Evolutionary conservation across 1,140 invertebrate species (phyloP), one percentile per base, ranked within the genome.

Genomic region (Drosophila takahashii): DNA sequence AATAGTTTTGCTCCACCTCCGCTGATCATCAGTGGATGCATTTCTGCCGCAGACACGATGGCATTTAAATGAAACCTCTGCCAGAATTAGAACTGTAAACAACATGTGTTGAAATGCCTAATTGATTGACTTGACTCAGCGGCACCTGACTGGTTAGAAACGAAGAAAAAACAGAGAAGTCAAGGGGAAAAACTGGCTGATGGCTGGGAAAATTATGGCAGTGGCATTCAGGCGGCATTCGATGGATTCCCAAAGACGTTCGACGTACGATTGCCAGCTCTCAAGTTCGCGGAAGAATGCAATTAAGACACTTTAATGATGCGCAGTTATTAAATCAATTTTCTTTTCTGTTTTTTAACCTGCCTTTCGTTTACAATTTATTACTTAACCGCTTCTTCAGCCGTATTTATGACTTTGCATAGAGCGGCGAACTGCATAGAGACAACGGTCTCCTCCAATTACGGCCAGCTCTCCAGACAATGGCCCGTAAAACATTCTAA

Each of bases 71-170:
- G 83, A 76, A 87, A 72, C 56, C 56, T 66, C 76, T 62, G 60
- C 62, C 67, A 73, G 79, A 89, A 89, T 89, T 84, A 89, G 84
- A 89, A 89, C 84, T 84, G 84, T 89, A 89, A 89, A 89, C 84
- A 89, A 84, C 84, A 89, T 89, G 84, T 89, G 84, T 84, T 89
- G 79, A 89, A 89, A 84, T 89, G 80, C 61, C 79, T 89, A 89
- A 89, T 89, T 89, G 84, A 89, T 89, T 84, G 85, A 89, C 84
- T 87, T 84, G 83, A 65, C 58, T 72, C 58, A 61, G 61, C 76
- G 15, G 16, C 60, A 48, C 44, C 45, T 10, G 45, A 22, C 34
- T 29, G 61, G 42, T n/a, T 11, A n/a, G 16, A n/a, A n/a, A n/a
- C n/a, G 8, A 15, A 8, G 36, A 32, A 36, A 66, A 18, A 18